A percentile compares a stretch with the other conserved stretches of the same genome.
Evolutionary conservation across 2,797 vertebrate genomes (phyloP).

Genomic region (Zenarchopterus dispar): DNA sequence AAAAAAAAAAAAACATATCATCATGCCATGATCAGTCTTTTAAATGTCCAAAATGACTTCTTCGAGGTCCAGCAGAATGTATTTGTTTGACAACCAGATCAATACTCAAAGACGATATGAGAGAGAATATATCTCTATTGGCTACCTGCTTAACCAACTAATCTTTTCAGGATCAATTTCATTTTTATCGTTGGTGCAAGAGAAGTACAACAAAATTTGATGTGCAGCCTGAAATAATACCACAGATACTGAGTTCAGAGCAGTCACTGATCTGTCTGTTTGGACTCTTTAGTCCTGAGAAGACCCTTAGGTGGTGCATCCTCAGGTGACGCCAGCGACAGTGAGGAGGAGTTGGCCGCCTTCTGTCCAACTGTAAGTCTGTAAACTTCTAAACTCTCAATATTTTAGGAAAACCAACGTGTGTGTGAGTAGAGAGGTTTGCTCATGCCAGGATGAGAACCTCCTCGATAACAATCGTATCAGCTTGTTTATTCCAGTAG

Average conservation of each 20-base stretch:
- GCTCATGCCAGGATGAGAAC: no score
- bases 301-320: conserved; percentile 75
- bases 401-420: conserved; percentile 13
- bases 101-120: no score
- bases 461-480: not conserved
- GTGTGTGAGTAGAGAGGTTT: not conserved
- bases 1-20: no score
- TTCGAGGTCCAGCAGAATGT: no score
- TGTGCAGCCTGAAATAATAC: not conserved
- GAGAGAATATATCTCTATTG: no score
- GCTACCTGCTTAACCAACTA: no score
- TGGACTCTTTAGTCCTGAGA: conserved; percentile 82
- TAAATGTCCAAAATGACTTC: no score
- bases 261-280: conserved; percentile 44
- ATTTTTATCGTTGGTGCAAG: no score
- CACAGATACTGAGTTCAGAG: not conserved
- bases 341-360: conserved; percentile 95
- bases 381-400: not conserved
- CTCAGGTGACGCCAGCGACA: conserved; percentile 87
- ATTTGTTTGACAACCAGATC: no score
- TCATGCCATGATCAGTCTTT: no score
- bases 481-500: not conserved
- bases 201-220: no score
- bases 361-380: conserved; percentile 92
- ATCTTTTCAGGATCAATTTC: no score